These are phyloP conservation scores for Lycopodina hypogea DNA, from an alignment of 37 sponge, comb jelly and placozoan genomes.

Conservation along the genomic window DNA sequence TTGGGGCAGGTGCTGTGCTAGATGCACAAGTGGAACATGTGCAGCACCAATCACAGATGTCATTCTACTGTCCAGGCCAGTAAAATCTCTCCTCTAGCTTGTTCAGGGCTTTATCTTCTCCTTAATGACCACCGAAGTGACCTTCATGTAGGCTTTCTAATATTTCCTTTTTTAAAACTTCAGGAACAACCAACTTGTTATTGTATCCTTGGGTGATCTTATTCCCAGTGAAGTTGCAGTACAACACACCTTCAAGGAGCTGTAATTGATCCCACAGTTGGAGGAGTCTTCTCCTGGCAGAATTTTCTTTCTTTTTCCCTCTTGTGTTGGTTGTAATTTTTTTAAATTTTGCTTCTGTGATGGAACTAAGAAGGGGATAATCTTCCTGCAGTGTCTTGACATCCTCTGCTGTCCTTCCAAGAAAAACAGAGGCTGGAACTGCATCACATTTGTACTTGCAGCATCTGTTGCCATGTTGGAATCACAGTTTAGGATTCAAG, in stretches of 20 bases:
- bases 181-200: background rate
- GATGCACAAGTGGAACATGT: background rate
- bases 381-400: background rate
- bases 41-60: background rate
- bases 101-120: too few relatives aligned
- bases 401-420: background rate
- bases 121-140: too few relatives aligned
- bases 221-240: background rate
- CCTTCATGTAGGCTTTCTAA: background rate
- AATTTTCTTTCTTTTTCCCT: too few relatives aligned
- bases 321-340: background rate
- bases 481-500: background rate
- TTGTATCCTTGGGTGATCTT: background rate
- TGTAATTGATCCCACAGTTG: background rate
- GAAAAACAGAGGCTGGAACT: too few relatives aligned
- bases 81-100: slow-evolving; percentile 6
- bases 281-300: background rate
- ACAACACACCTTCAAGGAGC: background rate
- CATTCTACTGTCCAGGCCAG: background rate
- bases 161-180: background rate
- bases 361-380: background rate
- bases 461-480: background rate
- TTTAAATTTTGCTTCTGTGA: background rate
- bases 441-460: too few relatives aligned
- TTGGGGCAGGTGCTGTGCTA: too few relatives aligned